phyloP scores from a whole-genome alignment of 2,888 invertebrate species.

The Spodoptera exigua region DNA sequence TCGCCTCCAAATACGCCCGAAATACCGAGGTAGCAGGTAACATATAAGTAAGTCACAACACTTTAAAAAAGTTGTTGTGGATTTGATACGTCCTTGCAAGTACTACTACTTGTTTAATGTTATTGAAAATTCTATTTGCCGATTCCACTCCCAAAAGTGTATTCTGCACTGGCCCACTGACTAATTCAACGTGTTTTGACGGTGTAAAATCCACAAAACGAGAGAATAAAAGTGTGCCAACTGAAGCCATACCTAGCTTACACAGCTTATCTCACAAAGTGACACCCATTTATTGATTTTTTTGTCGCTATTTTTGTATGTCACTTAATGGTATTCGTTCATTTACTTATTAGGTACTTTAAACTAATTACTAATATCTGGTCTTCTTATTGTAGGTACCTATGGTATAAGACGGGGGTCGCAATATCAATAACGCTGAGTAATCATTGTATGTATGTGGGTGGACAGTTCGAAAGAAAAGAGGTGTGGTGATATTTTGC shows the following conservation, averaged over 20 bases:
- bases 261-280: constrained; percentile 38
- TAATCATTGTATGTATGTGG: too few relatives aligned
- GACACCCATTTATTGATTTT: constrained; percentile 53
- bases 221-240: constrained; percentile 39
- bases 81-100: too few relatives aligned
- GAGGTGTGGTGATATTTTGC: too few relatives aligned
- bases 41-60: too few relatives aligned
- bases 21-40: too few relatives aligned
- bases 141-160: background rate
- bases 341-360: constrained; percentile 4
- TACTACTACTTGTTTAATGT: background rate
- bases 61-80: too few relatives aligned
- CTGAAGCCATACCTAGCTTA: constrained; percentile 57
- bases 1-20: too few relatives aligned
- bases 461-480: too few relatives aligned
- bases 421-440: too few relatives aligned
- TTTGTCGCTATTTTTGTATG: constrained; percentile 32
- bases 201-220: constrained; percentile 30
- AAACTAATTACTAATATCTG: background rate
- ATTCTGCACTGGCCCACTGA: constrained; percentile 10
- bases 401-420: too few relatives aligned
- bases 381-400: too few relatives aligned
- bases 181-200: constrained; percentile 29
- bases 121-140: background rate
- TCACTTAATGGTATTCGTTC: constrained; percentile 3